Base-by-base conservation (phyloP, 2,113 vertebrate genomes). In the Gobio gobio region DNA sequence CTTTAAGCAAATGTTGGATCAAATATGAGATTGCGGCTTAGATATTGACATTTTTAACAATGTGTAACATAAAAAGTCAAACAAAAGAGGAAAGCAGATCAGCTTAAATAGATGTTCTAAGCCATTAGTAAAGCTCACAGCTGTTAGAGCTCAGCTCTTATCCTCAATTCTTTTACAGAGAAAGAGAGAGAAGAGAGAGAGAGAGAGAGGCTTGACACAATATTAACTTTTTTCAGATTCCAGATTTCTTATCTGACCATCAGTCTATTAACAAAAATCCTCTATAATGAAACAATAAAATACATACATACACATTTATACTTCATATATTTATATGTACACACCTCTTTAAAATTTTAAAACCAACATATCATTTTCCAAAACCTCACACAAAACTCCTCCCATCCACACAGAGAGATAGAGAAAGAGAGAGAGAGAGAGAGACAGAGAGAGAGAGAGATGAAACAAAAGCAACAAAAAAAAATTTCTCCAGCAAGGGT, bases 61-160 rank as follows among this genome's bases (percentile, higher is more conserved):
- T 24, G 22, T 64, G 40, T 18, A 59, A 43, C 26, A 45, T 59
- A 24, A 29, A 56, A 58, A 43, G 70, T 81, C 73, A 82, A 63
- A 84, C 24, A 61, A 49, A 84, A 49, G 22, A 36, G 18, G 36
- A 36, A 66, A 54, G 63, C 61, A 64, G 43, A 24, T 51, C 56
- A 47, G 56, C 29, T 58, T 54, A 78, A 36, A 78, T 76, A 45
- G 29, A 78, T 49, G 40, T 43, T 64, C 40, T 47, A 10, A 80
- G 40, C 59, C 40, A 80, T 80, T 64, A 59, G 54, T 58, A 80
- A 64, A 80, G 78, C 78, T 43, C 54, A 78, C 54, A 78, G 33
- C 76, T 59, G 33, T 59, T n/a, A 49, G 10, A 77, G 75, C 75
- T 10, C 3, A 43, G n/a, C 24, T 29, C 47, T 36, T 10, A 68